Evolutionary conservation across 1,140 invertebrate species (phyloP), one percentile per base, ranked within the genome.

Genomic region (Drosophila nasuta): DNA sequence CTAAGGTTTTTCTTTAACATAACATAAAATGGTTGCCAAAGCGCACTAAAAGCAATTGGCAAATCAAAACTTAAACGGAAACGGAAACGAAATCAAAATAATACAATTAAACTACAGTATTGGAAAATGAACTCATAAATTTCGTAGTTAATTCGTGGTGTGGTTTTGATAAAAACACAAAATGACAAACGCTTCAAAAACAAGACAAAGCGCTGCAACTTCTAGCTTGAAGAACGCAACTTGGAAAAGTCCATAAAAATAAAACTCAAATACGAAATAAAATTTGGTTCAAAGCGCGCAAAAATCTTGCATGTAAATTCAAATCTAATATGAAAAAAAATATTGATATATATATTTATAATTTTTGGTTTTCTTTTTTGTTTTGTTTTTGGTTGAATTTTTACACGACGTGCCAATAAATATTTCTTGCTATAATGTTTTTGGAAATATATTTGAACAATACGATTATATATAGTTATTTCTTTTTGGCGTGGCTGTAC

Each of bases 141-240:
- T 82, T 86, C 76, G 82, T 86, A 71, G 83, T 82, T 69, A 63
- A 70, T 86, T 86, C 79, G 82, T 86, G 83, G 82, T 86, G 83
- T 86, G 82, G 79, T 57, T 72, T 25, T 25, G 3, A 25, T 25
- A 7, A 62, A 45, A 41, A 57, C 72, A 81, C 20, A 60, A 64
- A 25, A 38, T 28, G 28, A 5, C 4, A 57, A 73, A 77, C 77
- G 20, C 20, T 56, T 64, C 8, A 80, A 65, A 65, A 38, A 52
- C 48, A 82, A 60, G 45, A 25, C 70, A 68, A 67, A 72, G 30
- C 28, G 57, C 28, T 73, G 20, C 11, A 72, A 69, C 51, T 70
- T 66, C 49, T 17, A 79, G 66, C 41, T 25, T 57, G 28, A 71
- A 79, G 75, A 85, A 52, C 46, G 60, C 51, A 67, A 72, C 48